These are phyloP conservation scores for Drosophila infuscata DNA, from an alignment of 2,888 invertebrate species.

Conservation along the genomic window DNA sequence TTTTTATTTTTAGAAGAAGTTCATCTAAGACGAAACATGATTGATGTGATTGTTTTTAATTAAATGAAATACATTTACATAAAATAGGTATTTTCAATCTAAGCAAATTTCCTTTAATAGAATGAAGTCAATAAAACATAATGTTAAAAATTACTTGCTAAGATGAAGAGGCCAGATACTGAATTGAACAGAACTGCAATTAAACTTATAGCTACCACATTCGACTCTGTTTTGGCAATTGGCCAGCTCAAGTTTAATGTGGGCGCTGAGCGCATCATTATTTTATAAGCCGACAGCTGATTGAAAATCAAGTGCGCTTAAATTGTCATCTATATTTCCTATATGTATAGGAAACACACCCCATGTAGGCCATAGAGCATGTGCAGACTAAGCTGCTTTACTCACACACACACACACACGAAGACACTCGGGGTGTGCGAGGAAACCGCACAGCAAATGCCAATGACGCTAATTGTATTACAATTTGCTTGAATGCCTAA, in stretches of 20 bases:
- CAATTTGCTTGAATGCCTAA: conserved; percentile 77
- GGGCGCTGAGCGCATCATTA: conserved; percentile 62
- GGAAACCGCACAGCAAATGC: conserved; percentile 50
- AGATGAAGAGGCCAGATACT: not conserved
- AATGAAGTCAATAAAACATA: not conserved
- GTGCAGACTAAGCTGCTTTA: conserved; percentile 61
- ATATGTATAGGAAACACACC: conserved; percentile 3
- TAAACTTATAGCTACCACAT: not conserved
- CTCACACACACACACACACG: conserved; percentile 4
- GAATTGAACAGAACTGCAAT: not conserved
- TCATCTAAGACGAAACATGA: not conserved
- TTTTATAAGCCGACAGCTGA: conserved; percentile 76
- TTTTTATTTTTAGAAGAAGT: not conserved
- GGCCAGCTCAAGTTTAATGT: conserved; percentile 28
- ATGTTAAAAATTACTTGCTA: conserved; percentile 8
- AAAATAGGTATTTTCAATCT: not conserved
- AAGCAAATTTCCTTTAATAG: not conserved
- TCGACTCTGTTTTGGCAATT: conserved; percentile 6
- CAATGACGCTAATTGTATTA: conserved; percentile 80
- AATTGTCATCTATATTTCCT: conserved; percentile 25
- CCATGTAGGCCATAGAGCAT: conserved; percentile 34
- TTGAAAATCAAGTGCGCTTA: conserved; percentile 48
- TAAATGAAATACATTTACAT: not conserved
- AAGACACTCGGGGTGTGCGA: conserved; percentile 1
- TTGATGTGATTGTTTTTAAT: not conserved